phyloP scores from a whole-genome alignment of 2,888 invertebrate genomes.

The Coremacera marginata region DNA sequence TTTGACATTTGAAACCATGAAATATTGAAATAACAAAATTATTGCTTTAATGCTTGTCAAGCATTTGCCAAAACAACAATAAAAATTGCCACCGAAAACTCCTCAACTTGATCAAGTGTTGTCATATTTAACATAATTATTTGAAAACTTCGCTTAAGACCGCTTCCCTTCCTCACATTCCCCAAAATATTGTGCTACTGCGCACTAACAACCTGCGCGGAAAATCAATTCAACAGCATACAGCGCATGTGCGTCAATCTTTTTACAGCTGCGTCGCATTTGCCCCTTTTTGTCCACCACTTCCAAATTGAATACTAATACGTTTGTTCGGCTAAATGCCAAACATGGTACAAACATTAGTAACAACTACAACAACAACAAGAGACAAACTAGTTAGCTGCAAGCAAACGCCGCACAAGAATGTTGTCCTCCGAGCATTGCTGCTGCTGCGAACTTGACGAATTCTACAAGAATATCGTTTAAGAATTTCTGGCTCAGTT shows the following conservation, averaged over 20 bases:
- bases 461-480: slow-evolving; percentile 25
- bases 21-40: slow-evolving; percentile 14
- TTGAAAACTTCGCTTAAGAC: slow-evolving; percentile 1
- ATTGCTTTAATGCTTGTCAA: slow-evolving; percentile 52
- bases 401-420: neutral
- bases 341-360: slow-evolving; percentile 25
- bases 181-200: neutral
- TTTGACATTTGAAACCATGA: neutral
- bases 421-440: neutral
- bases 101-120: slow-evolving; percentile 28
- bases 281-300: neutral
- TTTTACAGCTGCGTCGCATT: neutral
- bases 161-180: neutral
- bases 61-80: neutral
- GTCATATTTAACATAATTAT: slow-evolving; percentile 38
- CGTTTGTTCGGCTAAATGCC: slow-evolving; percentile 30
- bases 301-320: neutral
- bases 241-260: slow-evolving; percentile 11
- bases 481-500: slow-evolving; percentile 17
- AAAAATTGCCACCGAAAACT: neutral
- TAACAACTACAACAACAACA: slow-evolving; percentile 15
- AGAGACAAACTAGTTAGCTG: neutral
- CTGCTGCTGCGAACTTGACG: slow-evolving; percentile 18
- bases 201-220: neutral
- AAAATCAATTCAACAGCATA: neutral